phyloP scores from a whole-genome alignment of 2,888 invertebrate genomes.

The Drepana falcataria region DNA sequence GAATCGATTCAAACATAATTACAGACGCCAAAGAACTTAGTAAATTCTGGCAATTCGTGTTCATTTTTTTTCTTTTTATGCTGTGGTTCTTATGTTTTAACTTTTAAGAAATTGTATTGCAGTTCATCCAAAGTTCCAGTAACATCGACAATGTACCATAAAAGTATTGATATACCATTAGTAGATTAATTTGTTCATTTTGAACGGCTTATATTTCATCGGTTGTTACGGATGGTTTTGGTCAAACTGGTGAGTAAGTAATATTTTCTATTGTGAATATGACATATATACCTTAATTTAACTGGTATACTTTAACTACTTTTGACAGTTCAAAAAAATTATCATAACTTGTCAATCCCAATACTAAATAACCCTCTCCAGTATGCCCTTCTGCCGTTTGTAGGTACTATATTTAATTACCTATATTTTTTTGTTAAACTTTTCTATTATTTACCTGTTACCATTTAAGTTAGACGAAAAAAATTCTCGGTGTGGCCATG shows the following conservation, averaged over 20 bases:
- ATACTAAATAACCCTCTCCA: constrained; percentile 21
- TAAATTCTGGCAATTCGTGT: constrained; percentile 9
- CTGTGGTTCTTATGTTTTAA: constrained; percentile 8
- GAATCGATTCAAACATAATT: constrained; percentile 41
- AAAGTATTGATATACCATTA: constrained; percentile 31
- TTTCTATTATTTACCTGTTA: constrained; percentile 60
- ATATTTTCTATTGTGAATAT: too few species aligned
- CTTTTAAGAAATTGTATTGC: constrained; percentile 25
- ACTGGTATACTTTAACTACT: too few species aligned
- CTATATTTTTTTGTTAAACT: constrained; percentile 43
- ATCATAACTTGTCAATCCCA: constrained; percentile 1
- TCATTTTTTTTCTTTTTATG: constrained; percentile 11
- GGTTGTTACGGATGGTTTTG: not conserved
- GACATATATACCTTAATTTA: too few species aligned
- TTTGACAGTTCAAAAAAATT: not conserved
- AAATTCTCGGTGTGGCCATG: constrained; percentile 61
- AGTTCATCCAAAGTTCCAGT: constrained; percentile 13
- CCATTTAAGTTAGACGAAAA: constrained; percentile 50
- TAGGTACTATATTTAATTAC: too few species aligned
- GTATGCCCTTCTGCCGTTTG: too few species aligned
- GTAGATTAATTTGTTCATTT: constrained; percentile 34
- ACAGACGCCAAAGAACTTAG: constrained; percentile 61
- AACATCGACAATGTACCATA: constrained; percentile 17
- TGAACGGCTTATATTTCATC: constrained; percentile 18
- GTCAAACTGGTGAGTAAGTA: not conserved